These are phyloP conservation scores for Ochropleura plecta DNA, from an alignment of 2,888 invertebrate species.

Conservation along the genomic window DNA sequence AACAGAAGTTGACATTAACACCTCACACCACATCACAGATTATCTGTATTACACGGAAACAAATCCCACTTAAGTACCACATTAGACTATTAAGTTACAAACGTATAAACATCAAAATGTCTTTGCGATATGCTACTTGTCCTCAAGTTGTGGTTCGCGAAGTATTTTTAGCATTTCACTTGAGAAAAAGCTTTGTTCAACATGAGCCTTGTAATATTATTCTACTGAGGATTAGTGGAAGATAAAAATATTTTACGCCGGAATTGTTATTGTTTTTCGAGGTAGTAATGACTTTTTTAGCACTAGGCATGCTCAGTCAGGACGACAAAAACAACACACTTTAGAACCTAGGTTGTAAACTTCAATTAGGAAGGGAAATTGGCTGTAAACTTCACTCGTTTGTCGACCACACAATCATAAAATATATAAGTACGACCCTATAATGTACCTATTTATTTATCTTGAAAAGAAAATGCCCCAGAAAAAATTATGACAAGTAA, in stretches of 20 bases:
- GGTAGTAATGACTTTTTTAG: background rate
- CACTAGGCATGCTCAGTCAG: background rate
- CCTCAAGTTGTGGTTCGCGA: constrained; percentile 14
- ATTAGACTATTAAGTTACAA: constrained; percentile 41
- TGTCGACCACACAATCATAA: background rate
- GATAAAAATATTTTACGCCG: background rate
- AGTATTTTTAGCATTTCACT: constrained; percentile 1
- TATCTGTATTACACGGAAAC: background rate
- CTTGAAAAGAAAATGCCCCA: too few species aligned
- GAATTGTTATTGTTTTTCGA: background rate
- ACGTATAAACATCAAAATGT: constrained; percentile 9
- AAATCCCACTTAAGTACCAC: constrained; percentile 36
- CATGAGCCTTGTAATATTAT: background rate
- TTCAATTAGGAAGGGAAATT: background rate
- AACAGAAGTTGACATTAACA: constrained; percentile 14
- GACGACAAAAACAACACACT: background rate
- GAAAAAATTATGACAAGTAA: too few species aligned
- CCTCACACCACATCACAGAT: constrained; percentile 41
- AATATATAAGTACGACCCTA: background rate
- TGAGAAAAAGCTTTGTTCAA: constrained; percentile 18
- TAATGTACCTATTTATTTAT: background rate
- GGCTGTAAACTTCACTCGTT: background rate
- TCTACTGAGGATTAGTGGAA: background rate
- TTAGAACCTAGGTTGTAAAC: background rate
- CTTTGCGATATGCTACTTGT: constrained; percentile 22